Conservation (phyloP, 2,113 vertebrate species). For the Machaerirhynchus nigripectus region DNA sequence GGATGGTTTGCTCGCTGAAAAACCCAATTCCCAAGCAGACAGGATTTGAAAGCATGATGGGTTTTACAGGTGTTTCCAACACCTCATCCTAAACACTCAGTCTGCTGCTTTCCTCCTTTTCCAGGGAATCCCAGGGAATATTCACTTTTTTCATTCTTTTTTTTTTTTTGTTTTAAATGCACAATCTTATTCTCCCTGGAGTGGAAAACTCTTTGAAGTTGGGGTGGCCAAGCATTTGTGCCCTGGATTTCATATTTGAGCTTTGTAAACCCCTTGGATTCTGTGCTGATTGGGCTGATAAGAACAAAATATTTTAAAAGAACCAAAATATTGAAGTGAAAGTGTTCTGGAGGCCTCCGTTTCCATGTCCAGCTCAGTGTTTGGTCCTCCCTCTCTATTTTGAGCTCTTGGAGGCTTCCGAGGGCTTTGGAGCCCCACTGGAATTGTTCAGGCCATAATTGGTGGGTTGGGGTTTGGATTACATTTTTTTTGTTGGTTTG, state of each 20-base stretch:
- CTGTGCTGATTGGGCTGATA: not conserved
- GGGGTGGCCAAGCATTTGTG: not conserved
- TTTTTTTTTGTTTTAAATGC: not conserved
- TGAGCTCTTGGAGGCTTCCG: not conserved
- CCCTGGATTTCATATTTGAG: not conserved
- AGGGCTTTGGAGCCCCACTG: not conserved
- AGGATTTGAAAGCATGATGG: not conserved
- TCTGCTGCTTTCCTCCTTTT: not conserved
- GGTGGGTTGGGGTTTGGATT: not conserved
- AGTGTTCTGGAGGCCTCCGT: not conserved
- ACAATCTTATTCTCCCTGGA: not conserved
- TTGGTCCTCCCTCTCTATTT: not conserved
- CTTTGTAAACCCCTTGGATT: not conserved
- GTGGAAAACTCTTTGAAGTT: not conserved
- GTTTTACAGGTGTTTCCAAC: not conserved
- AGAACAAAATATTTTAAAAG: not conserved
- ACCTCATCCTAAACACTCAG: not conserved
- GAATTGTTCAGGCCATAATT: not conserved
- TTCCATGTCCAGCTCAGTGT: not conserved
- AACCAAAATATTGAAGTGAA: not conserved
- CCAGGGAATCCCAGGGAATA: not conserved
- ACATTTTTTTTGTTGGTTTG: not conserved
- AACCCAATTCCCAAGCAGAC: fast-evolving
- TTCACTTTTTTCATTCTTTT: no score
- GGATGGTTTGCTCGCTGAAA: not conserved